Base-by-base conservation (phyloP, 2,113 vertebrate genomes). In the Carassius carassius region DNA sequence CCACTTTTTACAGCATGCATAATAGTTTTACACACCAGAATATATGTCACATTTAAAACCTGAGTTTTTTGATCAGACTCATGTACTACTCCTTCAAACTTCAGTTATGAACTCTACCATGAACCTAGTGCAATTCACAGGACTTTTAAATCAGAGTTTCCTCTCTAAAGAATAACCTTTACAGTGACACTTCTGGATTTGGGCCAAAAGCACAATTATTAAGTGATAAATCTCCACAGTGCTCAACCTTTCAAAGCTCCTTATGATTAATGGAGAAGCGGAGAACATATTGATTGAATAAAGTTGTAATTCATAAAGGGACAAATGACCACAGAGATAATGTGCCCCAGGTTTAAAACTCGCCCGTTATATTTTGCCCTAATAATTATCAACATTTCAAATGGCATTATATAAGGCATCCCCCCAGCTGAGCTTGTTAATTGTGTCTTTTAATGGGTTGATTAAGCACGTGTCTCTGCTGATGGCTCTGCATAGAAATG, bases 201-300 rank as follows among this genome's bases (percentile, higher is more conserved):
- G 14, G 0, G 86, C 86, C 91, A 89, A 62, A 81, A 58, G 32
- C 49, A 44, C 82, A 79, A 70, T 89, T 89, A 78, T 84, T 12
- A 29, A 69, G 65, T 85, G 86, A 92, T 73, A 84, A 77, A 84
- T 87, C 35, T 47, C 41, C 78, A 49, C 47, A 23, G 6, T 44
- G 54, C 13, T 29, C 23, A 80, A 80, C 21, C 56, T 65, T 82
- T 82, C 62, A 82, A 37, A 35, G 19, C 23, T 23, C 3, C 11
- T n/a, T 82, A 32, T 80, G 78, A 80, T 80, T 80, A 80, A 80
- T 70, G 23, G 25, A 51, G 65, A 69, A 82, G 65, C 17, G 5
- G 29, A 13, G 11, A 56, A 70, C n/a, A 70, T 69, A 69, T 54
- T n/a, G 62, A 82, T 82, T 82, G 47, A 51, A 32, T 81, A 81